phyloP scores from a whole-genome alignment of 2,888 invertebrate species.

The Nycteola revayana region DNA sequence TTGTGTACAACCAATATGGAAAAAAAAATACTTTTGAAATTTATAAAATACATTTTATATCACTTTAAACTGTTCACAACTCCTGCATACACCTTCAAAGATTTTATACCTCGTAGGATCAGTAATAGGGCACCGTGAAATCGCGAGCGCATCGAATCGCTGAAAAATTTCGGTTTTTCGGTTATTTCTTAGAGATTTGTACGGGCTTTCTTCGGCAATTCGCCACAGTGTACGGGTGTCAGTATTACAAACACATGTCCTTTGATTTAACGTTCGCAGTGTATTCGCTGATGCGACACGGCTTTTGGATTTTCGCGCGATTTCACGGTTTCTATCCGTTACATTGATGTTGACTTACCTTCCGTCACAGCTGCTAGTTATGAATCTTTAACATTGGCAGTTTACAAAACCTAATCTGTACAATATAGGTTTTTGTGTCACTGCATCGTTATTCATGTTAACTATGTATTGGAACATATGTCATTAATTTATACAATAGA shows the following conservation, averaged over 20 bases:
- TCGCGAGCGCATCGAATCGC: slow-evolving; percentile 75
- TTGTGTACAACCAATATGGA: too few species aligned
- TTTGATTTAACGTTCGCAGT: slow-evolving; percentile 64
- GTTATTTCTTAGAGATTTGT: slow-evolving; percentile 82
- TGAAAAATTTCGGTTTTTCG: slow-evolving; percentile 83
- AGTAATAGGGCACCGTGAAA: slow-evolving; percentile 76
- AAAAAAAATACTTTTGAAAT: too few species aligned
- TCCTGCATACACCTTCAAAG: slow-evolving; percentile 24
- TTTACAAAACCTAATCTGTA: slow-evolving; percentile 18
- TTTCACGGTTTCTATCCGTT: slow-evolving; percentile 75
- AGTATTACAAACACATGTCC: slow-evolving; percentile 77
- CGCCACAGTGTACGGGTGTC: slow-evolving; percentile 76
- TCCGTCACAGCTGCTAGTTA: slow-evolving; percentile 79
- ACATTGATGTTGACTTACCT: slow-evolving; percentile 82
- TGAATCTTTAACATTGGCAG: slow-evolving; percentile 34
- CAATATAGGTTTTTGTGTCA: slow-evolving; percentile 12
- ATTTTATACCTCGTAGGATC: slow-evolving; percentile 46
- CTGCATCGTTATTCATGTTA: slow-evolving; percentile 22
- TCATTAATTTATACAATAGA: too few species aligned
- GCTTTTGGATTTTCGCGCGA: slow-evolving; percentile 76
- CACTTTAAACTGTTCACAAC: background rate
- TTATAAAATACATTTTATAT: too few species aligned
- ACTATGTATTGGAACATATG: slow-evolving; percentile 12
- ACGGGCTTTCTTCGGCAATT: slow-evolving; percentile 81
- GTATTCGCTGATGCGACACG: slow-evolving; percentile 63